Evolutionary conservation across 2,113 vertebrate species (phyloP).

Genomic region (Himantopus leucocephalus): DNA sequence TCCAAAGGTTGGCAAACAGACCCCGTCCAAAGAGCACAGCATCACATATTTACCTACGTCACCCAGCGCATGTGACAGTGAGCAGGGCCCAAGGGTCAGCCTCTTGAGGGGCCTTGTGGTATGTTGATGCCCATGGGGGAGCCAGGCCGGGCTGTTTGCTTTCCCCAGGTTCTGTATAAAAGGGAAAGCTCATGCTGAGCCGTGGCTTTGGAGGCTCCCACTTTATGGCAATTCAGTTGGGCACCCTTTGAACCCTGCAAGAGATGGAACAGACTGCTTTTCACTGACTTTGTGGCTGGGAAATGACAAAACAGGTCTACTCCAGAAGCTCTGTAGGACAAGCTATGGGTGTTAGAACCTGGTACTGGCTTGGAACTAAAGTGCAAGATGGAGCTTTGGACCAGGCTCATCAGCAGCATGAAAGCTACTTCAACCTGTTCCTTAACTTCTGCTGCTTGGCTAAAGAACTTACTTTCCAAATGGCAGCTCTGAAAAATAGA

Average conservation of each 20-base stretch:
- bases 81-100: background rate
- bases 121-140: rapidly evolving
- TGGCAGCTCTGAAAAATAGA: background rate
- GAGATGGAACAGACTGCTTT: background rate
- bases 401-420: rapidly evolving
- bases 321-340: background rate
- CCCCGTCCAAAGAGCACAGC: conserved; percentile 16
- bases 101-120: rapidly evolving
- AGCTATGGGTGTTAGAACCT: rapidly evolving
- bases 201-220: background rate
- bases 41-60: background rate
- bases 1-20: conserved; percentile 19
- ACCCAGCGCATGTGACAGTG: rapidly evolving
- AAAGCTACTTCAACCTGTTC: background rate
- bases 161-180: background rate
- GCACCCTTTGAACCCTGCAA: background rate
- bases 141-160: background rate
- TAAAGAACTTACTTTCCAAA: background rate
- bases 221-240: background rate
- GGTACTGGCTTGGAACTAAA: background rate
- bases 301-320: background rate
- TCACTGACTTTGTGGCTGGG: rapidly evolving
- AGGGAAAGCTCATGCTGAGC: background rate
- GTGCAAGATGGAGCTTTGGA: background rate
- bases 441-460: background rate